Base-by-base conservation (phyloP, 2,113 vertebrate genomes). In the Paramisgurnus dabryanus region DNA sequence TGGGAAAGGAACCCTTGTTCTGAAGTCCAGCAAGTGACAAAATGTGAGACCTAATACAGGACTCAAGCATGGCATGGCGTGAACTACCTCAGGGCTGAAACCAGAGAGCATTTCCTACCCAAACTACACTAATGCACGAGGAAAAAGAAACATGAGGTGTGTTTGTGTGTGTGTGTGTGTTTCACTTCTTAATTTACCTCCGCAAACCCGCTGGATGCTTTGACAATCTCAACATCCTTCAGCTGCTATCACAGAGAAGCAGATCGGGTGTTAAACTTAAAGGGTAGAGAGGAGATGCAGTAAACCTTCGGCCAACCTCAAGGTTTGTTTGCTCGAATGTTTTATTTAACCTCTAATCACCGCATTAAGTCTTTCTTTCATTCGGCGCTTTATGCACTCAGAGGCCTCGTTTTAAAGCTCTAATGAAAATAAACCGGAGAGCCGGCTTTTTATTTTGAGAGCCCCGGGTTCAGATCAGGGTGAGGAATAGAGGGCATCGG, bases 341-440 rank as follows among this genome's bases (percentile, higher is more conserved):
- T 91, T 91, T 84, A 91, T 91, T 88, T 88, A 70, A 87, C 77
- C 76, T 78, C 85, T 82, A 90, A 90, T 89, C 88, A 85, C 80
- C 83, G 85, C 87, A 91, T 90, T 91, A 90, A 89, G 84, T 86
- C 83, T 80, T 83, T 86, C 79, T 87, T 87, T 89, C 87, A 83
- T 84, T 85, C 86, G 63, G 75, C 70, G 39, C 78, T 81, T 74
- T 75, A 41, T 45, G 82, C 80, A 72, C 86, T 83, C 83, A 90
- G 91, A 89, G 83, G 82, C 84, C 83, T 0, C 17, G 76, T 90
- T 92, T 91, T 87, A 89, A 89, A 91, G 89, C 82, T 86, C 90
- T 88, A 90, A 90, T 91, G 91, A 93, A 86, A 93, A 91, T 91
- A 90, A 91, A 90, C 89, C 86, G 79, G 58, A 82, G 79, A 87